phyloP scores from a whole-genome alignment of 1,140 invertebrate genomes.

The Varroa destructor region DNA sequence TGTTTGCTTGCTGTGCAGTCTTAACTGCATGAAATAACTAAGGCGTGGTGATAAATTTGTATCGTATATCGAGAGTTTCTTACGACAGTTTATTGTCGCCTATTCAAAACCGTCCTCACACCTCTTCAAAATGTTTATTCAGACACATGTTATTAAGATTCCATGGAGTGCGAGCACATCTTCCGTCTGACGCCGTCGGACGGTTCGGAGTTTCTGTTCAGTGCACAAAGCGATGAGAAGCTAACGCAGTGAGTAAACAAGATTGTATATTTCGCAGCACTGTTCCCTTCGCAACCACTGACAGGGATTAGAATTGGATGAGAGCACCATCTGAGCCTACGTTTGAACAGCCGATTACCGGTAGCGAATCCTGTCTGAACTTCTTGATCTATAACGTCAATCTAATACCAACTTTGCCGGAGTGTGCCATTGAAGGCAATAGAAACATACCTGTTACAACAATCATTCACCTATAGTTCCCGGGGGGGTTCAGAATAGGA shows the following conservation, averaged over 20 bases:
- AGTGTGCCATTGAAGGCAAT: constrained; percentile 1
- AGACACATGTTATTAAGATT: constrained; percentile 69
- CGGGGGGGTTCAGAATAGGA: constrained; percentile 4
- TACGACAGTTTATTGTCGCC: too few relatives aligned
- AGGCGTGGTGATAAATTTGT: too few relatives aligned
- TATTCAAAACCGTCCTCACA: too few relatives aligned
- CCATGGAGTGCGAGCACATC: constrained; percentile 85
- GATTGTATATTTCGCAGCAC: constrained; percentile 77
- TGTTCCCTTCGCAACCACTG: constrained; percentile 73
- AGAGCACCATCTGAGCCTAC: not conserved
- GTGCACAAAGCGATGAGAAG: constrained; percentile 55
- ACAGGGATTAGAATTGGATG: constrained; percentile 51
- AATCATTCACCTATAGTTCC: not conserved
- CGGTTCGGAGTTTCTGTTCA: constrained; percentile 81
- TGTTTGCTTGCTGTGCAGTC: too few relatives aligned
- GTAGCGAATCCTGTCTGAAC: constrained; percentile 12
- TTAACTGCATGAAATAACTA: too few relatives aligned
- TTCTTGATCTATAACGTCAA: not conserved
- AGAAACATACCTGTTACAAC: not conserved
- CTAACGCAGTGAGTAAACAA: constrained; percentile 88
- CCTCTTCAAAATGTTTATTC: constrained; percentile 36
- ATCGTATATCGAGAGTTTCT: too few relatives aligned
- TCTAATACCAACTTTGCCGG: constrained; percentile 1
- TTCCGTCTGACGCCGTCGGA: constrained; percentile 74
- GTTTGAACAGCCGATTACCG: constrained; percentile 17